Percentiles rank a stretch among this genome's conserved stretches.
phyloP scores from a whole-genome alignment of 2,888 invertebrate species.

The Euplexia lucipara region DNA sequence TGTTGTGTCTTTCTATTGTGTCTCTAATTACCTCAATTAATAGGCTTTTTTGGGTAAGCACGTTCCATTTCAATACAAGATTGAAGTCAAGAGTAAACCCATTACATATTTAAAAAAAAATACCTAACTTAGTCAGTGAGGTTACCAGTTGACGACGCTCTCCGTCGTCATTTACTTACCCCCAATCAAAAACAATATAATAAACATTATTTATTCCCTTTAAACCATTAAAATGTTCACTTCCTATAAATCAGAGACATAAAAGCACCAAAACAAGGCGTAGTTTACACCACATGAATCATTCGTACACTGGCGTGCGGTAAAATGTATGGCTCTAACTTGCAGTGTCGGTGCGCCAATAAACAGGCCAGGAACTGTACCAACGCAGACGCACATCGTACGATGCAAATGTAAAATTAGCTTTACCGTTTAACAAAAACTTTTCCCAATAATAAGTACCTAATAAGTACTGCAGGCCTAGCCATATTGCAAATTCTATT shows the following conservation, averaged over 20 bases:
- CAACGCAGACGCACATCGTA: slow-evolving; percentile 57
- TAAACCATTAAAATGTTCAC: slow-evolving; percentile 24
- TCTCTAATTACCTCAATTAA: too few relatives aligned
- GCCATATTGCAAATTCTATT: too few relatives aligned
- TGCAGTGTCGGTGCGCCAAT: slow-evolving; percentile 61
- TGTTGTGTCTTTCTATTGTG: too few relatives aligned
- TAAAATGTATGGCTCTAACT: slow-evolving; percentile 47
- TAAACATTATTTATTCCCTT: background rate
- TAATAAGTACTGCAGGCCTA: too few relatives aligned
- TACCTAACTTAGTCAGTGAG: too few relatives aligned
- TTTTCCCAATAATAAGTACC: too few relatives aligned
- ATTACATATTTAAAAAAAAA: too few relatives aligned
- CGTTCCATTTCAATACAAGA: too few relatives aligned
- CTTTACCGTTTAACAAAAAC: slow-evolving; percentile 54
- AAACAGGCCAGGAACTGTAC: slow-evolving; percentile 66
- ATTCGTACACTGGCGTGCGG: slow-evolving; percentile 58
- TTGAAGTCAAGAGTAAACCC: too few relatives aligned
- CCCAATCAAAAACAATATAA: slow-evolving; percentile 3
- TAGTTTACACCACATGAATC: slow-evolving; percentile 56
- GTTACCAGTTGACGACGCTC: too few relatives aligned
- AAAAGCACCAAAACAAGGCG: slow-evolving; percentile 51
- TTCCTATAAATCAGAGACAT: slow-evolving; percentile 44
- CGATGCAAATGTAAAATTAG: slow-evolving; percentile 63
- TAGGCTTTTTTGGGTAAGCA: too few relatives aligned
- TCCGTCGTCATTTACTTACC: background rate